Conservation (phyloP, 2,888 invertebrate genomes). For the Macaria liturata region DNA sequence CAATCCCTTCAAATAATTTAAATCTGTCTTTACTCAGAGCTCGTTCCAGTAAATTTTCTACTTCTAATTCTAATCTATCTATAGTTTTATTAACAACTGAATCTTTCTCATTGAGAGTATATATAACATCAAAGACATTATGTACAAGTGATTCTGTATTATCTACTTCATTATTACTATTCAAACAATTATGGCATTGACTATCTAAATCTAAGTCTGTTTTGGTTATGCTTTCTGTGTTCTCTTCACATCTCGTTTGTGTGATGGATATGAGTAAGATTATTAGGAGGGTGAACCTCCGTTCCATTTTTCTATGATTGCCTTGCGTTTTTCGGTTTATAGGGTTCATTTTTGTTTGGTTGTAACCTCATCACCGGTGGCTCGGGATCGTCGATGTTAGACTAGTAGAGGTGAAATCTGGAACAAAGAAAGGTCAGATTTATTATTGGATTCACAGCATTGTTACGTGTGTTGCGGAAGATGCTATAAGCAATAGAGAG, state of each 20-base stretch:
- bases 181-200: conserved; percentile 77
- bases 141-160: conserved; percentile 48
- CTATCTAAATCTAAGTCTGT: conserved; percentile 56
- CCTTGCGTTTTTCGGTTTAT: conserved; percentile 48
- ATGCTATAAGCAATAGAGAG: conserved; percentile 6
- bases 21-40: conserved; percentile 80
- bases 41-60: conserved; percentile 83
- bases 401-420: conserved; percentile 57
- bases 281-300: conserved; percentile 60
- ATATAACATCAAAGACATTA: conserved; percentile 58
- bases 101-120: conserved; percentile 56
- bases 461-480: conserved; percentile 22
- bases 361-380: conserved; percentile 68
- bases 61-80: conserved; percentile 69
- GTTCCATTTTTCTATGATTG: conserved; percentile 54
- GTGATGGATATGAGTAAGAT: conserved; percentile 58
- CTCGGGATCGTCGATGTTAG: conserved; percentile 25
- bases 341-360: conserved; percentile 59
- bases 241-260: conserved; percentile 53
- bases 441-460: conserved; percentile 25
- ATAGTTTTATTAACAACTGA: conserved; percentile 65
- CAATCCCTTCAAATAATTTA: conserved; percentile 83
- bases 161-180: conserved; percentile 47
- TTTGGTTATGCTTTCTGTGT: conserved; percentile 59
- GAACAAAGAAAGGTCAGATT: conserved; percentile 48